These are phyloP conservation scores for Ophthalmotilapia sp. DNA, from an alignment of 2,113 vertebrate genomes.

Conservation along the genomic window DNA sequence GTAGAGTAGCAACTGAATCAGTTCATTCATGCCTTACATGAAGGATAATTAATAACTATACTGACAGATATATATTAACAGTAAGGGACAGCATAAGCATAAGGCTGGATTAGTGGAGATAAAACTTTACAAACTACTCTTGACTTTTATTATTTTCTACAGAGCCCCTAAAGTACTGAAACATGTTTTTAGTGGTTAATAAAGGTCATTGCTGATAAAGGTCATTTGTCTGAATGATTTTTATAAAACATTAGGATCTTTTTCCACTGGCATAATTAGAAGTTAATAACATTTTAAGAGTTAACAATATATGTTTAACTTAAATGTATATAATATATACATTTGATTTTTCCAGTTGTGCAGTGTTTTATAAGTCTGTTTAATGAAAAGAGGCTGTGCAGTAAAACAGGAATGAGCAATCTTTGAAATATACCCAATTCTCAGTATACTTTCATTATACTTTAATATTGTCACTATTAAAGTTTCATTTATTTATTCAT, in stretches of 20 bases:
- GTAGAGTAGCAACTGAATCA: background rate
- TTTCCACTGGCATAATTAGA: background rate
- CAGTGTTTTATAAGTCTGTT: background rate
- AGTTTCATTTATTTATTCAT: background rate
- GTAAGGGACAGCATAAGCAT: background rate
- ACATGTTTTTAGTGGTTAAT: background rate
- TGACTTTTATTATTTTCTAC: background rate
- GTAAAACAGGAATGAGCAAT: background rate
- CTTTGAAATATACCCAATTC: rapidly evolving
- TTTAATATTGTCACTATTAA: background rate
- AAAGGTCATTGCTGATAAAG: background rate
- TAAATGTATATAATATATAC: background rate
- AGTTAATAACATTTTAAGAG: background rate
- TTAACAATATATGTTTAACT: background rate
- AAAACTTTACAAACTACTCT: background rate
- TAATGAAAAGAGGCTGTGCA: background rate
- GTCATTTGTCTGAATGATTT: background rate
- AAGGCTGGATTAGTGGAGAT: background rate
- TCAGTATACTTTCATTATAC: background rate
- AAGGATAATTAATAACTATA: background rate
- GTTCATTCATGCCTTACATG: background rate
- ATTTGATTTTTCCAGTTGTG: background rate
- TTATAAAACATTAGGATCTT: background rate
- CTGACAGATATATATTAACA: background rate
- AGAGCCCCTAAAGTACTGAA: rapidly evolving